Conservation (phyloP, 92 coral and sea anemone species). For the Phymanthus crucifer region DNA sequence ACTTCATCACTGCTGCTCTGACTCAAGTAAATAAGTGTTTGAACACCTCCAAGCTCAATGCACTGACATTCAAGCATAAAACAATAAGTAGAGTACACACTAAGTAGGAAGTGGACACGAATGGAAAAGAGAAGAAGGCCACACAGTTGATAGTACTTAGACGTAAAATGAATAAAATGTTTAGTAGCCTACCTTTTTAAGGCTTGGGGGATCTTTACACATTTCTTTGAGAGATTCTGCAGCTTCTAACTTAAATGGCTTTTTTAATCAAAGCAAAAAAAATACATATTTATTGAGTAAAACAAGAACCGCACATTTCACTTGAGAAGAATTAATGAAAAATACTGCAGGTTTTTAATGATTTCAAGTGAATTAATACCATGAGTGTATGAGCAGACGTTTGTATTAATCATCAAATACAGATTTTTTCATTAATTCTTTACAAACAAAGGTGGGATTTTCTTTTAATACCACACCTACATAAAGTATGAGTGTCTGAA, state of each 20-base stretch:
- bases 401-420: too few relatives aligned
- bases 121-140: background rate
- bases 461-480: too few relatives aligned
- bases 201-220: conserved; percentile 73
- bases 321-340: too few relatives aligned
- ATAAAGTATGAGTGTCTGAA: too few relatives aligned
- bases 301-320: background rate
- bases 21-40: conserved; percentile 86
- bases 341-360: too few relatives aligned
- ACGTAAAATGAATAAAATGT: too few relatives aligned
- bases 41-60: conserved; percentile 93
- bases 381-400: too few relatives aligned
- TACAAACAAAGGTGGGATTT: too few relatives aligned
- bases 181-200: conserved; percentile 62
- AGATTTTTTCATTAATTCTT: too few relatives aligned
- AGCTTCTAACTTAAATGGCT: conserved; percentile 90
- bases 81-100: too few relatives aligned
- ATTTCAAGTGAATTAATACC: too few relatives aligned
- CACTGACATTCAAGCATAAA: conserved; percentile 46
- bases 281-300: background rate
- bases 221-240: conserved; percentile 84
- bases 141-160: background rate
- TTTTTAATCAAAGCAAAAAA: background rate
- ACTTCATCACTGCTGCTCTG: conserved; percentile 91
- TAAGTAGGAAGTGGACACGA: background rate